A percentile compares a stretch with the other conserved stretches of the same genome.
Conservation (phyloP, 2,797 vertebrate genomes). For the Sebastes flavidus region DNA sequence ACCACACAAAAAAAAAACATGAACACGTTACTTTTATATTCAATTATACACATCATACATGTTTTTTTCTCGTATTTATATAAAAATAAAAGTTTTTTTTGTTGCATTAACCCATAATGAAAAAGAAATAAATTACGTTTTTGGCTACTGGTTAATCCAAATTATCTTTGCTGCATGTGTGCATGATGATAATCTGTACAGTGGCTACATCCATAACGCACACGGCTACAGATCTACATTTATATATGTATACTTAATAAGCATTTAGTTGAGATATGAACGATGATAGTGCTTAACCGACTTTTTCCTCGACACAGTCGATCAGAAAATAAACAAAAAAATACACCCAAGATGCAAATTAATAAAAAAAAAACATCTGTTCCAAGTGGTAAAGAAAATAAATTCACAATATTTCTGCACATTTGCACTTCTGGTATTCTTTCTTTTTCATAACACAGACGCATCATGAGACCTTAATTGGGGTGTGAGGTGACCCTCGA, state of each 20-base stretch:
- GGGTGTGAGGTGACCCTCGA: conserved; percentile 11
- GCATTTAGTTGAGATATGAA: background rate
- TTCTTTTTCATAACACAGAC: background rate
- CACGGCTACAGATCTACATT: background rate
- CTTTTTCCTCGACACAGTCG: background rate
- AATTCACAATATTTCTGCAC: background rate
- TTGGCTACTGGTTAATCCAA: background rate
- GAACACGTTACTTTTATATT: conserved; percentile 9
- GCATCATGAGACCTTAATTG: conserved; percentile 27
- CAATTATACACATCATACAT: background rate
- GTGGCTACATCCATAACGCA: background rate
- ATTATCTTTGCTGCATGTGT: background rate
- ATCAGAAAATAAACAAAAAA: background rate
- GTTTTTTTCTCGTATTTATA: conserved; percentile 28
- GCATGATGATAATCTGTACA: background rate
- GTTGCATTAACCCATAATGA: background rate
- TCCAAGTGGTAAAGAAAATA: background rate
- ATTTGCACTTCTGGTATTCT: background rate
- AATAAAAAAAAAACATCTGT: background rate
- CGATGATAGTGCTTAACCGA: background rate
- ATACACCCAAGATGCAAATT: background rate
- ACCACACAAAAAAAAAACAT: background rate
- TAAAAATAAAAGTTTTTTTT: conserved; percentile 63
- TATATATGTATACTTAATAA: background rate
- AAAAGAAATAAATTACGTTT: conserved; percentile 42